A percentile compares a stretch with the other conserved stretches of the same genome.
Evolutionary conservation across 2,113 vertebrate species (phyloP).

Genomic region (Muscicapa adusta): DNA sequence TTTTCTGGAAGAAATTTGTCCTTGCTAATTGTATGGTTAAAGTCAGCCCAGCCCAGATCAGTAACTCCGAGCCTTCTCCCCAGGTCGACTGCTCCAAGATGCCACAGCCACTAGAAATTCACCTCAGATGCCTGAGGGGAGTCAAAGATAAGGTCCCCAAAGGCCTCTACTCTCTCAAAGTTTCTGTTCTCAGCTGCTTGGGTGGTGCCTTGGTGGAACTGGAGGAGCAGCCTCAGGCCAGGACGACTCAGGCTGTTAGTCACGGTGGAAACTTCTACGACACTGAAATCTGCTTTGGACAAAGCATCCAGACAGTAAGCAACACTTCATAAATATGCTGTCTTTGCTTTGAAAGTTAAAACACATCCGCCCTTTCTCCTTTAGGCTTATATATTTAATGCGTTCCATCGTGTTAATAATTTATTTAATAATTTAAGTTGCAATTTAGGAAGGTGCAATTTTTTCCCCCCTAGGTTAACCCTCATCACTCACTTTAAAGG

Average conservation of each 20-base stretch:
- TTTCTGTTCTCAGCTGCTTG: conserved; percentile 76
- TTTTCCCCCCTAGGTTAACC: background rate
- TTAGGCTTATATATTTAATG: conserved; percentile 52
- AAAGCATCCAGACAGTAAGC: conserved; percentile 83
- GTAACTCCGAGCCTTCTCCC: conserved; percentile 62
- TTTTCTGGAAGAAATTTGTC: conserved; percentile 33
- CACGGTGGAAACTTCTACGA: conserved; percentile 81
- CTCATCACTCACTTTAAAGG: conserved; percentile 28
- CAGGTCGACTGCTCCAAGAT: conserved; percentile 66
- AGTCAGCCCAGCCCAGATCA: conserved; percentile 30
- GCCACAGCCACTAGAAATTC: conserved; percentile 76
- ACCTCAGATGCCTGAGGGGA: conserved; percentile 80
- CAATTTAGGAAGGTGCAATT: conserved; percentile 43
- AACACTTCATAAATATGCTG: background rate
- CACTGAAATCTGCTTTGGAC: conserved; percentile 79
- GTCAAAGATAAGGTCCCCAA: conserved; percentile 85
- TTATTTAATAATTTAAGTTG: conserved; percentile 62
- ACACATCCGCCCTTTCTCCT: background rate
- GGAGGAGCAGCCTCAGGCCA: conserved; percentile 55
- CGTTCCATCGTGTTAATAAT: conserved; percentile 42
- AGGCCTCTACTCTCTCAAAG: conserved; percentile 79
- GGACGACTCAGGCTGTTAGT: conserved; percentile 63
- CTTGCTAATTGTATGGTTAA: conserved; percentile 49
- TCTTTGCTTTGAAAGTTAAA: conserved; percentile 47
- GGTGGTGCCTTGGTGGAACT: conserved; percentile 69